Percentiles rank a stretch among this genome's conserved stretches.
Evolutionary conservation across 2,113 vertebrate genomes (phyloP).

Genomic region (Lipotes vexillifer): DNA sequence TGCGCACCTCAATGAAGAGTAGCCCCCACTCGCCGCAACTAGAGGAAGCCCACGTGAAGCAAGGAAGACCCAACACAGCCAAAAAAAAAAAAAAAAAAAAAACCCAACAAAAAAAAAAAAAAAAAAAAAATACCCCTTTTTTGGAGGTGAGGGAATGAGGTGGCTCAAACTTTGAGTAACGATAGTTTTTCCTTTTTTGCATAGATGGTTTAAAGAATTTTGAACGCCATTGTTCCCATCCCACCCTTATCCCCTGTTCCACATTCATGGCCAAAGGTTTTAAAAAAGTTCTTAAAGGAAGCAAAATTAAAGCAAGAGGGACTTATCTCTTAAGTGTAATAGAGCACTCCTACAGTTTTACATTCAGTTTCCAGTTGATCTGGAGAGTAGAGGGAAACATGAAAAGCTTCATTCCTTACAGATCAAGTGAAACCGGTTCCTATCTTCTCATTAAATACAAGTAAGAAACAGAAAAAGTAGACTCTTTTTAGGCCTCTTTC

Average conservation of each 20-base stretch:
- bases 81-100: neutral
- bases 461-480: neutral
- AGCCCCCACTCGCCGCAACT: too few species aligned
- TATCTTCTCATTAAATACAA: neutral
- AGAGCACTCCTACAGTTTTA: neutral
- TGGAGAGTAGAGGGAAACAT: neutral
- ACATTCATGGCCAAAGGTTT: neutral
- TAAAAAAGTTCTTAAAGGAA: conserved; percentile 29
- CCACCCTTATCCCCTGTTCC: neutral
- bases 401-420: conserved; percentile 28
- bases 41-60: too few species aligned
- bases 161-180: neutral
- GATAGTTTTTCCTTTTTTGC: neutral
- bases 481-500: neutral
- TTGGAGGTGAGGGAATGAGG: neutral
- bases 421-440: neutral
- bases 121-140: neutral
- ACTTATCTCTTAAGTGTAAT: neutral
- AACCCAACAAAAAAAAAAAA: too few species aligned
- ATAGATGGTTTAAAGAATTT: neutral
- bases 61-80: too few species aligned
- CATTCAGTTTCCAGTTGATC: neutral
- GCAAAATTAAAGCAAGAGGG: neutral
- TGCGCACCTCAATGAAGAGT: too few species aligned
- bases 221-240: neutral